Evolutionary conservation across 2,113 vertebrate genomes (phyloP), one percentile per base, ranked within the genome.

Genomic region (Toxotes jaculatrix): DNA sequence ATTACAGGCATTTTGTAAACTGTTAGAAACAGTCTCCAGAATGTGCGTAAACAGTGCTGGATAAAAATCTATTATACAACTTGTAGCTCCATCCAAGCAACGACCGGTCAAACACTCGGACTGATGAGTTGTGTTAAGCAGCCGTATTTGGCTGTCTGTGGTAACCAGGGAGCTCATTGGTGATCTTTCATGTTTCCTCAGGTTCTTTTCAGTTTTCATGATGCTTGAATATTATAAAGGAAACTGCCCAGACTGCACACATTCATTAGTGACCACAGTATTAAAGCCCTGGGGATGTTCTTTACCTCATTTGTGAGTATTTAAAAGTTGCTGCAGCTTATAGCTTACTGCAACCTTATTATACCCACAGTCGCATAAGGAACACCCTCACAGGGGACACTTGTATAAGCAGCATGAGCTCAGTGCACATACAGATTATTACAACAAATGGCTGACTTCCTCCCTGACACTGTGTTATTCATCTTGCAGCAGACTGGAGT

Each of bases 401-500:
- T 74, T 66, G 31, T 47, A 32, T 2, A 38, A 43, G 72, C 32
- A 65, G 74, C 79, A 72, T 53, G 66, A 34, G 5, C 2, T 42
- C 40, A n/a, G 11, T 13, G 13, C 0, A 16, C 51, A 0, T 34
- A 27, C 60, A 45, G 17, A 59, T 76, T 42, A 56, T 68, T n/a
- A 19, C 53, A 47, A 5, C 13, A 34, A 71, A 59, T 4, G 17
- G 31, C 31, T 14, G 17, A 79, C 71, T 68, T 67, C 60, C 55
- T 57, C 65, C 12, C 27, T 27, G 27, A 61, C n/a, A 13, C 5
- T 59, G 40, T 32, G 38, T 61, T 38, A 75, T 17, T 38, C 36
- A 7, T 65, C 40, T 71, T 64, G 60, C 84, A 51, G 38, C 66
- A 74, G 21, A 82, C 66, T 62, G 51, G 70, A 82, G 64, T 88